Conservation (phyloP, 2,888 invertebrate species). For the Deroplatys truncata region DNA sequence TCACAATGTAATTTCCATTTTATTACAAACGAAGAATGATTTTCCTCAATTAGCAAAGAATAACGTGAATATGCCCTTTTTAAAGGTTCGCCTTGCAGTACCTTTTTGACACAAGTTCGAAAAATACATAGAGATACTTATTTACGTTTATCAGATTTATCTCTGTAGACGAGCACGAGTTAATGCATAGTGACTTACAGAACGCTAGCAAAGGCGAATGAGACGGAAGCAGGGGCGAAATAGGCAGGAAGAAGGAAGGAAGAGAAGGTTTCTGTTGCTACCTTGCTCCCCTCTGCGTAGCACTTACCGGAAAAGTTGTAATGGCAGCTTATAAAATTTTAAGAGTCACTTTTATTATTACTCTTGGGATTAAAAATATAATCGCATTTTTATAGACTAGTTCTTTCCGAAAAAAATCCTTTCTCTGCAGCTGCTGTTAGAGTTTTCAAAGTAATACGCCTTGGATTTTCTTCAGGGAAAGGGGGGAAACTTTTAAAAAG, state of each 20-base stretch:
- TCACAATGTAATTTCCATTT: too few species aligned
- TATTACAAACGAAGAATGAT: too few species aligned
- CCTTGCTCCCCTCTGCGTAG: background rate
- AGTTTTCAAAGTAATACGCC: background rate
- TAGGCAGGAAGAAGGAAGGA: background rate
- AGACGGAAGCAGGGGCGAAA: background rate
- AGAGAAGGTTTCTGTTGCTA: background rate
- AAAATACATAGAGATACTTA: too few species aligned
- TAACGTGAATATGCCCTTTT: too few species aligned
- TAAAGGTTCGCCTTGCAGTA: too few species aligned
- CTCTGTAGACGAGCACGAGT: background rate
- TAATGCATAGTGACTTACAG: background rate
- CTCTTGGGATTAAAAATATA: constrained; percentile 12
- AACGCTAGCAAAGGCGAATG: background rate
- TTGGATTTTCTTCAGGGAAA: background rate
- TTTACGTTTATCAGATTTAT: too few species aligned
- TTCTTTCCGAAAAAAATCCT: background rate
- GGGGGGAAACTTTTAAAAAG: too few species aligned
- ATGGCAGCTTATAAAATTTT: constrained; percentile 19
- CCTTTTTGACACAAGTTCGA: too few species aligned
- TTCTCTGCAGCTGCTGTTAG: background rate
- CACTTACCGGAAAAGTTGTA: constrained; percentile 1
- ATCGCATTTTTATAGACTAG: constrained; percentile 23
- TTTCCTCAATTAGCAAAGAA: too few species aligned
- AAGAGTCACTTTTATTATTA: constrained; percentile 17